A percentile compares a stretch with the other conserved stretches of the same genome.
Conservation (phyloP, 1,140 invertebrate genomes). For the Scaptomyza montana region DNA sequence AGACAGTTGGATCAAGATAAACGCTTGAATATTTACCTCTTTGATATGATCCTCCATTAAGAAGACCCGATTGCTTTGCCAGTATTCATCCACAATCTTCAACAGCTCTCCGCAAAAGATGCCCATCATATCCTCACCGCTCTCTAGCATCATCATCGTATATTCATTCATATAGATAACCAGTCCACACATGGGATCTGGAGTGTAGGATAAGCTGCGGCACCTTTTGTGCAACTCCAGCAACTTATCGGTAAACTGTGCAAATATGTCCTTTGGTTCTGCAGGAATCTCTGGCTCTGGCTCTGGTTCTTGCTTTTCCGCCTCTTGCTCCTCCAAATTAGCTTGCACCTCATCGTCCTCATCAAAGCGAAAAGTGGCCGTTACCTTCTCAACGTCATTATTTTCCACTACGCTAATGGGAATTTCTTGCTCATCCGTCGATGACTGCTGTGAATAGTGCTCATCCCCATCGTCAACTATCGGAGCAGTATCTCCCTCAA, state of each 20-base stretch:
- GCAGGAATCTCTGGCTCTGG: background rate
- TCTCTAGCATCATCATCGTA: slow-evolving; percentile 67
- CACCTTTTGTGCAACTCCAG: slow-evolving; percentile 42
- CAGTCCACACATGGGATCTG: slow-evolving; percentile 67
- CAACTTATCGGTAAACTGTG: slow-evolving; percentile 39
- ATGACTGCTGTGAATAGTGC: background rate
- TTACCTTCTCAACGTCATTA: slow-evolving; percentile 18
- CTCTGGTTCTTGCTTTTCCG: background rate
- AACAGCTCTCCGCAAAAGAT: slow-evolving; percentile 54
- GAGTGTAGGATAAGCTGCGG: slow-evolving; percentile 20
- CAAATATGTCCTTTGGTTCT: slow-evolving; percentile 43
- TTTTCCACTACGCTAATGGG: background rate
- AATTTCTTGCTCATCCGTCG: background rate
- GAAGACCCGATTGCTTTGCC: slow-evolving; percentile 58
- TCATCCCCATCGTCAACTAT: background rate
- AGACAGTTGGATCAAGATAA: background rate
- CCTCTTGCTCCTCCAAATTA: background rate
- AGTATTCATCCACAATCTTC: slow-evolving; percentile 32
- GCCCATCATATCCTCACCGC: slow-evolving; percentile 71
- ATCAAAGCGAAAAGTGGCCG: slow-evolving; percentile 54
- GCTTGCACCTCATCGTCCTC: background rate
- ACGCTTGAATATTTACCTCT: slow-evolving; percentile 28
- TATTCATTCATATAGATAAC: slow-evolving; percentile 72
- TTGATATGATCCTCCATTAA: slow-evolving; percentile 68
- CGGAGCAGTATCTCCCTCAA: slow-evolving; percentile 5